These are phyloP conservation scores for Drosophila murphyi DNA, from an alignment of 1,140 invertebrate species.

Conservation along the genomic window DNA sequence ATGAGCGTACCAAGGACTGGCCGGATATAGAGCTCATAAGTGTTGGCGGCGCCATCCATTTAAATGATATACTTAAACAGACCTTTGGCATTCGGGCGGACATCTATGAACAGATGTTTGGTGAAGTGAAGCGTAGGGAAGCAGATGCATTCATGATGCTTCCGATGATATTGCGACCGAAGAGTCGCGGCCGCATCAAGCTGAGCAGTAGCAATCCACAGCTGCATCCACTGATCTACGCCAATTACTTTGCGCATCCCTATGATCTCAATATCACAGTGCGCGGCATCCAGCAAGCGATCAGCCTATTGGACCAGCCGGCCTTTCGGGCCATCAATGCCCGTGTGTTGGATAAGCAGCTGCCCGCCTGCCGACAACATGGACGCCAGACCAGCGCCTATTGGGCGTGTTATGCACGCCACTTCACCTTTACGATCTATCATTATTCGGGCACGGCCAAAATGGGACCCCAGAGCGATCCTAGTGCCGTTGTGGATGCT, in stretches of 20 bases:
- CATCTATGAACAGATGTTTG: constrained; percentile 85
- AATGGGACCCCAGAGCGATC: constrained; percentile 90
- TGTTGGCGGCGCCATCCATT: constrained; percentile 84
- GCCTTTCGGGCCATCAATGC: constrained; percentile 87
- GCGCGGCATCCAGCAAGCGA: constrained; percentile 86
- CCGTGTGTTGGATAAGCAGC: constrained; percentile 86
- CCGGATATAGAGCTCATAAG: constrained; percentile 90
- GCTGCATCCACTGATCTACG: constrained; percentile 90
- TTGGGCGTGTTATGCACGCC: constrained; percentile 89
- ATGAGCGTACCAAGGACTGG: constrained; percentile 86
- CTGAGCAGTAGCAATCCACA: constrained; percentile 89
- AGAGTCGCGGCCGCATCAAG: constrained; percentile 89
- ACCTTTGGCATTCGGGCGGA: constrained; percentile 86
- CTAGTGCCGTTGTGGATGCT: constrained; percentile 89
- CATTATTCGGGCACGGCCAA: constrained; percentile 94
- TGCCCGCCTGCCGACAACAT: constrained; percentile 88
- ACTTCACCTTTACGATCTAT: constrained; percentile 90
- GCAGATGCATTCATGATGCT: constrained; percentile 88
- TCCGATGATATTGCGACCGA: constrained; percentile 89
- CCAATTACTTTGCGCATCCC: constrained; percentile 89
- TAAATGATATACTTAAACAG: constrained; percentile 84
- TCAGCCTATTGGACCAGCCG: constrained; percentile 86
- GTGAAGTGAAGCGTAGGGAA: constrained; percentile 86
- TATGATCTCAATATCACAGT: constrained; percentile 88
- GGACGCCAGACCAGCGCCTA: constrained; percentile 88